Conservation (phyloP, 2,797 vertebrate genomes). For the Falco berigora region DNA sequence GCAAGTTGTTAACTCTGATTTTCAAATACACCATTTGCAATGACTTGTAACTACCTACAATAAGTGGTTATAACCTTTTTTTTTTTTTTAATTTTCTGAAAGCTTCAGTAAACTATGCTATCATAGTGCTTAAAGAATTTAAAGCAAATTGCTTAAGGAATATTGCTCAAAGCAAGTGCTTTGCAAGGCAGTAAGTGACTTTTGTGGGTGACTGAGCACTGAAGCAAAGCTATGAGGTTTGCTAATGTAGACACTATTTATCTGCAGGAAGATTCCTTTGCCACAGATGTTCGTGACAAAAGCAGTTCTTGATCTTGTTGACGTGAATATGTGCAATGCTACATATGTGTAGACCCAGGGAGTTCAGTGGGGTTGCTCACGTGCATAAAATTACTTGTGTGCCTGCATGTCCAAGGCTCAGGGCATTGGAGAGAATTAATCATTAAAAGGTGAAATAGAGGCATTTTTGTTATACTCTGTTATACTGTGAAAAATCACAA, state of each 20-base stretch:
- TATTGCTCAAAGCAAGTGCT: slow-evolving; percentile 24
- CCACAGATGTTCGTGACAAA: slow-evolving; percentile 17
- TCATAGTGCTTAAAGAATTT: slow-evolving; percentile 35
- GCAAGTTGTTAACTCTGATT: slow-evolving; percentile 44
- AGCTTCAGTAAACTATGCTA: slow-evolving; percentile 15
- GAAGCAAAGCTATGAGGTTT: slow-evolving; percentile 23
- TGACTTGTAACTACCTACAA: slow-evolving; percentile 34
- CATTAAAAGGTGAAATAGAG: slow-evolving; percentile 36
- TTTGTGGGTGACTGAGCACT: slow-evolving; percentile 55
- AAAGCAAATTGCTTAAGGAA: slow-evolving; percentile 39
- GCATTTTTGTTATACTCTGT: slow-evolving; percentile 47
- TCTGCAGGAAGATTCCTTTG: slow-evolving; percentile 21
- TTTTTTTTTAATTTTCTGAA: slow-evolving; percentile 18
- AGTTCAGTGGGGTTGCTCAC: slow-evolving; percentile 3
- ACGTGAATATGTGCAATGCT: slow-evolving; percentile 5
- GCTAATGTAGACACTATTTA: slow-evolving; percentile 8
- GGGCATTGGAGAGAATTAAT: slow-evolving; percentile 13
- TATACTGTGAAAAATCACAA: slow-evolving; percentile 49
- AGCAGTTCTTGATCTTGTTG: neutral
- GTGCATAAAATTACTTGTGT: slow-evolving; percentile 29
- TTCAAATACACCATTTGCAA: slow-evolving; percentile 33
- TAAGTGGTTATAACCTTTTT: neutral
- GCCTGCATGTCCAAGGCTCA: neutral
- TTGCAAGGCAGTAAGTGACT: slow-evolving; percentile 24
- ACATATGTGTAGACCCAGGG: neutral